Conservation (phyloP, 23 tunicate genomes). For the Ascidia mentula region DNA sequence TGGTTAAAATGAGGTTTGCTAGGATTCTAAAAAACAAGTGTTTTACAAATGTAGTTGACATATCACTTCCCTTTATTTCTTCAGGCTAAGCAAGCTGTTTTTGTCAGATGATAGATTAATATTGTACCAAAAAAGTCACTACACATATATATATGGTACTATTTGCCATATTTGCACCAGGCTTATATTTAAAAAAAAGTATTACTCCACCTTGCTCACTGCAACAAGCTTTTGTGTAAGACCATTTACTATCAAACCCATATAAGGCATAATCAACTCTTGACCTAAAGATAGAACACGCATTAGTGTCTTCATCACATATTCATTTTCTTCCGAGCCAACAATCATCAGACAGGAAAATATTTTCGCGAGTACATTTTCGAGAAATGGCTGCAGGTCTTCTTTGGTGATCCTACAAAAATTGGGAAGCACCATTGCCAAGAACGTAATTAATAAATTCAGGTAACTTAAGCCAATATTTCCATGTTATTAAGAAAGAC, state of each 20-base stretch:
- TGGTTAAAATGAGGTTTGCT: constrained; percentile 96
- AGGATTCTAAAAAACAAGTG: constrained; percentile 47
- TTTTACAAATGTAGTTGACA: not conserved
- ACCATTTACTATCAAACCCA: constrained; percentile 60
- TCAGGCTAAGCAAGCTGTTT: not conserved
- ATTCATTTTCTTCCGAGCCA: constrained; percentile 89
- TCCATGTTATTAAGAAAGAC: not conserved
- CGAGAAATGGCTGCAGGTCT: constrained; percentile 61
- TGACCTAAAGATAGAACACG: constrained; percentile 58
- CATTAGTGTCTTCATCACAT: constrained; percentile 86
- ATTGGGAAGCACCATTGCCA: no score
- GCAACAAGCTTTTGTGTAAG: constrained; percentile 51
- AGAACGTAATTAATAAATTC: no score
- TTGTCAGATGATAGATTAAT: no score
- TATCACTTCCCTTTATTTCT: no score
- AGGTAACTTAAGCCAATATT: not conserved
- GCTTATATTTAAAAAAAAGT: not conserved
- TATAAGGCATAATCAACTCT: constrained; percentile 59
- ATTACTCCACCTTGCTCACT: constrained; percentile 56
- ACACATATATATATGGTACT: no score
- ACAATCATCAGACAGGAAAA: constrained; percentile 52
- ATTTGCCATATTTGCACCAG: not conserved
- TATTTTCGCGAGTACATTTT: constrained; percentile 39
- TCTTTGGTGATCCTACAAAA: constrained; percentile 41
- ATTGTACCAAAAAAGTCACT: no score